Evolutionary conservation across 2,888 invertebrate species (phyloP).

Genomic region (Dicranocentrus wangi): DNA sequence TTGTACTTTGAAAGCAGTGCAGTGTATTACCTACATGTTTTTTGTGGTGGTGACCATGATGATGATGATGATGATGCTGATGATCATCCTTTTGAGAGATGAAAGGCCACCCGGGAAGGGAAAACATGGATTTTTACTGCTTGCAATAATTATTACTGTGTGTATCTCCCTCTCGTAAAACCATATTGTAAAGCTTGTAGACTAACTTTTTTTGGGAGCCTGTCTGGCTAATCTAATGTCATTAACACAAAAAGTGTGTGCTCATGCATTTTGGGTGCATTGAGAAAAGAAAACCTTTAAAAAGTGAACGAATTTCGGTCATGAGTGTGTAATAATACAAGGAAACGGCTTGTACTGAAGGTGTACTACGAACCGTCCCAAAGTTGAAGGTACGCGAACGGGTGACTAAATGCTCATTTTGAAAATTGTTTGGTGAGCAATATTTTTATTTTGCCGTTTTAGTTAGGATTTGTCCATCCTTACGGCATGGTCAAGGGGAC

Average conservation of each 20-base stretch:
- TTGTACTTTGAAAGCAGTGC: constrained; percentile 10
- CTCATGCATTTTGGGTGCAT: neutral
- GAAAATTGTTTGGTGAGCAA: neutral
- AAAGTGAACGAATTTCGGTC: constrained; percentile 16
- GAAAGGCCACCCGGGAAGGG: constrained; percentile 61
- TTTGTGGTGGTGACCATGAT: constrained; percentile 13
- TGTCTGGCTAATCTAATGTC: constrained; percentile 28
- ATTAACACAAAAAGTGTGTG: constrained; percentile 38
- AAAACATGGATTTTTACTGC: constrained; percentile 21
- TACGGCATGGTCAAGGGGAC: too few relatives aligned
- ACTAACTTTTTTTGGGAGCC: neutral
- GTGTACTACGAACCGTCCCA: neutral
- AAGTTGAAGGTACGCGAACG: constrained; percentile 12
- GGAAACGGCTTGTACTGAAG: too few relatives aligned
- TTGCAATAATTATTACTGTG: constrained; percentile 50
- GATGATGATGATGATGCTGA: too few relatives aligned
- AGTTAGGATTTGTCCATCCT: neutral
- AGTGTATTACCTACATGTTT: neutral
- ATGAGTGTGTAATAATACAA: neutral
- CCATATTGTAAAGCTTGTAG: neutral
- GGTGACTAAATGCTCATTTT: constrained; percentile 48
- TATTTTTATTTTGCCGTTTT: constrained; percentile 1
- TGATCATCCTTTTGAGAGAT: too few relatives aligned
- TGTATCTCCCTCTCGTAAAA: constrained; percentile 27
- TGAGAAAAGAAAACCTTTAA: neutral